Base-by-base conservation (phyloP, 2,888 invertebrate genomes). In the Thera britannica region DNA sequence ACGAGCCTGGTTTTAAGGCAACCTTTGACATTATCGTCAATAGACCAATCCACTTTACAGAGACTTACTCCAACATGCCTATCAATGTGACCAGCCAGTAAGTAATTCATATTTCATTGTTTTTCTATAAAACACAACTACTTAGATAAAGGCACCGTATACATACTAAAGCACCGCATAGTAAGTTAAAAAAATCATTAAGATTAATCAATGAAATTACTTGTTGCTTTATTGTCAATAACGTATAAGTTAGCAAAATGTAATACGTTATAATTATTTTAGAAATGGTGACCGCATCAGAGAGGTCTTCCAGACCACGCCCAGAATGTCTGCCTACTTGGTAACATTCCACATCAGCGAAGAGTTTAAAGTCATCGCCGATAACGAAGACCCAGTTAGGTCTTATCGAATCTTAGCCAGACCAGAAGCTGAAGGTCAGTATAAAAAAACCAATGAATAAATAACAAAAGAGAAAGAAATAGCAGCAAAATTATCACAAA, bases 271-370 rank as follows among this genome's bases (percentile, higher is more conserved):
- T 38, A 4, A 2, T 0, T 58, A 38, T 57, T 84, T 84, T 56
- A 93, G 93, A 1, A 69, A 72, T 3, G 87, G 83, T 2, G 82
- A 87, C 59, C 88, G 89, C 1, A 77, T 84, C 0, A 85, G 77
- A 66, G 93, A 94, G 75, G 80, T 85, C 1, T 96, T 95, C 79
- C 73, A 90, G 52, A 88, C 90, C n/a, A 96, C 96, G 0, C 96
- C 96, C 0, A 87, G 90, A 70, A 98, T 98, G 97, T 96, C 97
- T 2, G 97, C 98, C 0, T 98, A 98, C 80, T 88, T 98, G 52
- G 95, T 98, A 0, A 97, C 98, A 0, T 95, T 98, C 81, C 93
- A 93, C 62, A 89, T 93, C 11, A 92, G 92, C 62, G 91, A 92
- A 70, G 88, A 89, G 38, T 93, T 92, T 52, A 78, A 71, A 1